Conservation (phyloP, 2,113 vertebrate species). For the Indicator maculatus region DNA sequence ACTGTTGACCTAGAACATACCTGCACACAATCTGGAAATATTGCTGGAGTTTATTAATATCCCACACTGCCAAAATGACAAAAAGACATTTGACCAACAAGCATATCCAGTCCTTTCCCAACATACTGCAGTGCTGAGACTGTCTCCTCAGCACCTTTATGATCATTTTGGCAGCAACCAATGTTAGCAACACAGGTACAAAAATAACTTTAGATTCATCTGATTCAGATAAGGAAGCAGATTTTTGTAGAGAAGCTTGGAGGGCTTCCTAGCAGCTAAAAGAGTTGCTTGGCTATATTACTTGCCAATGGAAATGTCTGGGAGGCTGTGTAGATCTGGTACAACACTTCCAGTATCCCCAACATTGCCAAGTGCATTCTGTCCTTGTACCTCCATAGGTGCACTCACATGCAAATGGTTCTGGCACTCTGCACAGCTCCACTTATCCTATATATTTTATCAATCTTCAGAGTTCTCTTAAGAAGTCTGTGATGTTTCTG, state of each 20-base stretch:
- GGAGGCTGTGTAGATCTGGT: not conserved
- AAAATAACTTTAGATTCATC: not conserved
- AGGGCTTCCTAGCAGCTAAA: conserved; percentile 11
- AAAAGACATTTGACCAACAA: not conserved
- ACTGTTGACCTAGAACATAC: not conserved
- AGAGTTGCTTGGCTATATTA: not conserved
- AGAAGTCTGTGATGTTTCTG: not conserved
- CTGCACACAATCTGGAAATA: not conserved
- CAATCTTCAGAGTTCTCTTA: not conserved
- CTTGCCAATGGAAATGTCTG: not conserved
- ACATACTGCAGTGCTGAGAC: rapidly evolving
- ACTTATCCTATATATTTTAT: not conserved
- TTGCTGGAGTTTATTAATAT: not conserved
- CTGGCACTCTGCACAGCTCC: not conserved
- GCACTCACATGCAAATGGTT: not conserved
- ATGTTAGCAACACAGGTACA: not conserved
- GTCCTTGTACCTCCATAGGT: not conserved
- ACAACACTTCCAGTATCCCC: not conserved
- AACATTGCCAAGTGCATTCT: not conserved
- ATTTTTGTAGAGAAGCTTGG: not conserved
- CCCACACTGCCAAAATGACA: not conserved
- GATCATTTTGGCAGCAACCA: not conserved
- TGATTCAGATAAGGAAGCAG: conserved; percentile 2
- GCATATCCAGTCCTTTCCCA: not conserved
- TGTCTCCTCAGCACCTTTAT: not conserved